Evolutionary conservation across 2,797 vertebrate genomes (phyloP), one percentile per base, ranked within the genome.

Genomic region (Huso huso): DNA sequence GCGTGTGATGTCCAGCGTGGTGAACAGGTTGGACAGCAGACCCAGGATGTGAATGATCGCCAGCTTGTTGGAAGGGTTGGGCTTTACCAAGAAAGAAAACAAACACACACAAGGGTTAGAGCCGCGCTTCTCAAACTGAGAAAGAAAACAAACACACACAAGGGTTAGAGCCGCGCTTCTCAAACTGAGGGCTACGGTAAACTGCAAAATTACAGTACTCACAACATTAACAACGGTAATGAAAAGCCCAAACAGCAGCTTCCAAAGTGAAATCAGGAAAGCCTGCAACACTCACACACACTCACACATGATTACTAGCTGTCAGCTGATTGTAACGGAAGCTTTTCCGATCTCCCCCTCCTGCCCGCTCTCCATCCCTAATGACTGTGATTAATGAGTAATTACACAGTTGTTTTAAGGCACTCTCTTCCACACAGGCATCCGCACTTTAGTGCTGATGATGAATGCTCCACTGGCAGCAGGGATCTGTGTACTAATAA

Each of bases 41-140:
- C 97, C 96, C 81, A 99, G 78, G 74, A 99, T 99, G 78, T 99
- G 97, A 81, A 99, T 96, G 78, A 99, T 99, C 53, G 97, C 95
- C 84, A 98, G 77, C 68, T 97, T 99, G 81, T 99, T 99, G 69
- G 97, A 97, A 11, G 97, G 95, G 83, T 98, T 99, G 13, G 96
- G 97, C 96, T 99, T 81, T 10, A 83, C 79, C 58, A 61, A 76
- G 73, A 83, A 72, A 80, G 72, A 2, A 63, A 76, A 74, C 37
- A n/a, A 57, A 37, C 37, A 37, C 37, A 37, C 37, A 37, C 37
- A 37, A 37, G 37, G 37, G 37, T 37, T 5, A 37, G 37, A 37
- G 5, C 37, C 3, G 37, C 37, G 5, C 37, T 37, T 37, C 37
- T 37, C 37, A 37, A 37, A 83, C 79, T 58, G 62, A 76, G 73